These are phyloP conservation scores for Macrotus californicus DNA, from an alignment of 2,113 vertebrate genomes.

Conservation along the genomic window DNA sequence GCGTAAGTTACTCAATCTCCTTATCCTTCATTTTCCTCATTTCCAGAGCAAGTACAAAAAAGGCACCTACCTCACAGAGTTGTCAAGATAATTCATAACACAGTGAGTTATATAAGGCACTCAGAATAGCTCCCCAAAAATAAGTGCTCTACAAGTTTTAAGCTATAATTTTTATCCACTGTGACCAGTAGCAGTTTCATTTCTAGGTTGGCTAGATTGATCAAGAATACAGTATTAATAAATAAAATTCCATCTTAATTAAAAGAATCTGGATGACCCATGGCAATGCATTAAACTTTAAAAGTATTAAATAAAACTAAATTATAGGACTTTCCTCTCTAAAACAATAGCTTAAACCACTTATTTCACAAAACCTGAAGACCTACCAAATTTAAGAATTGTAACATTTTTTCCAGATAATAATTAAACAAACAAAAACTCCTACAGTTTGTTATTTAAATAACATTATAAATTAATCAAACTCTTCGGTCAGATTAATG, in stretches of 20 bases:
- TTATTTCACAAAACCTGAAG: constrained; percentile 1
- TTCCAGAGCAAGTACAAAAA: constrained; percentile 15
- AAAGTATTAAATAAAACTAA: constrained; percentile 21
- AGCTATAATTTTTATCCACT: neutral
- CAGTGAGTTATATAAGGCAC: neutral
- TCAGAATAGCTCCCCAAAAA: constrained; percentile 3
- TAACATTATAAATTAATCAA: neutral
- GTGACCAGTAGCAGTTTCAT: constrained; percentile 7
- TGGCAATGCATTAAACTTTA: neutral
- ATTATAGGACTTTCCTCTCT: neutral
- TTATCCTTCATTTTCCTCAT: constrained; percentile 7
- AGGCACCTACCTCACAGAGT: neutral
- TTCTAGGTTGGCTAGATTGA: neutral
- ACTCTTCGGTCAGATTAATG: neutral
- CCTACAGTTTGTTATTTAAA: neutral
- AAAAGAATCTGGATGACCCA: neutral
- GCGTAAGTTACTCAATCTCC: constrained; percentile 8
- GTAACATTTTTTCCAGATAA: neutral
- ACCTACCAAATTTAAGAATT: neutral
- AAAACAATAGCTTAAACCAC: neutral
- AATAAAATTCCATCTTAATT: constrained; percentile 22
- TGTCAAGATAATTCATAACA: constrained; percentile 28
- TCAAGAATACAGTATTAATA: constrained; percentile 16
- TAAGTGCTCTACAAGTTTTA: constrained; percentile 16
- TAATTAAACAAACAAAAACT: neutral